A percentile compares a stretch with the other conserved stretches of the same genome.
Evolutionary conservation across 2,888 invertebrate species (phyloP).

Genomic region (Erannis defoliaria): DNA sequence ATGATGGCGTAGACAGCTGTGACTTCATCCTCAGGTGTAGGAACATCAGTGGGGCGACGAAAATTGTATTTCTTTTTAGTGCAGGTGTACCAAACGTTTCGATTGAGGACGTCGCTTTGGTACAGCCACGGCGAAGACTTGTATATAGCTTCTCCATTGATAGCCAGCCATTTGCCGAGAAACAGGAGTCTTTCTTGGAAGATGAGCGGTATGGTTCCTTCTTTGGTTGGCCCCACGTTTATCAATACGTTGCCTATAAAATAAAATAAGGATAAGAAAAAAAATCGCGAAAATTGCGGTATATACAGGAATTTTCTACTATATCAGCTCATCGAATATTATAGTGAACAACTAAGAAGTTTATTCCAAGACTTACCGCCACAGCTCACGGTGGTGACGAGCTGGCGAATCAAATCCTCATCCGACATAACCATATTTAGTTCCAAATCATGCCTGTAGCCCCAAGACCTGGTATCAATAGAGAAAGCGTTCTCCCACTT

Average conservation of each 20-base stretch:
- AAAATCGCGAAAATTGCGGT: too few species aligned
- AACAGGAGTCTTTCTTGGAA: slow-evolving; percentile 84
- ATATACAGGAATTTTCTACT: too few species aligned
- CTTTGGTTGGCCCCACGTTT: slow-evolving; percentile 95
- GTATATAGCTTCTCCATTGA: slow-evolving; percentile 11
- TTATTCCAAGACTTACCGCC: slow-evolving; percentile 87
- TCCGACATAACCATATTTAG: slow-evolving; percentile 89
- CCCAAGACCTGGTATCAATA: slow-evolving; percentile 95
- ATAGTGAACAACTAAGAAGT: too few species aligned
- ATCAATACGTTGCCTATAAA: slow-evolving; percentile 61
- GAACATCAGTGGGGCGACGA: background rate
- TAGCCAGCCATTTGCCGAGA: slow-evolving; percentile 4
- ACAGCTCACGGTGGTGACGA: slow-evolving; percentile 93
- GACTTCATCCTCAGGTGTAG: background rate
- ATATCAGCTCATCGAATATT: too few species aligned
- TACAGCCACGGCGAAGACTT: slow-evolving; percentile 6
- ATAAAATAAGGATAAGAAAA: background rate
- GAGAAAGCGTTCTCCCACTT: slow-evolving; percentile 99
- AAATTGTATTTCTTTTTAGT: slow-evolving; percentile 3
- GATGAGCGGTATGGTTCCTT: slow-evolving; percentile 93
- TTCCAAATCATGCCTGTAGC: slow-evolving; percentile 91
- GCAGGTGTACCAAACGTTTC: slow-evolving; percentile 8
- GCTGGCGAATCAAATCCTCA: slow-evolving; percentile 89
- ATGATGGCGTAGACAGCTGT: slow-evolving; percentile 7
- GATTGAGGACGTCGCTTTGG: background rate